Evolutionary conservation across 2,888 invertebrate genomes (phyloP).

Genomic region (Eupithecia inturbata): DNA sequence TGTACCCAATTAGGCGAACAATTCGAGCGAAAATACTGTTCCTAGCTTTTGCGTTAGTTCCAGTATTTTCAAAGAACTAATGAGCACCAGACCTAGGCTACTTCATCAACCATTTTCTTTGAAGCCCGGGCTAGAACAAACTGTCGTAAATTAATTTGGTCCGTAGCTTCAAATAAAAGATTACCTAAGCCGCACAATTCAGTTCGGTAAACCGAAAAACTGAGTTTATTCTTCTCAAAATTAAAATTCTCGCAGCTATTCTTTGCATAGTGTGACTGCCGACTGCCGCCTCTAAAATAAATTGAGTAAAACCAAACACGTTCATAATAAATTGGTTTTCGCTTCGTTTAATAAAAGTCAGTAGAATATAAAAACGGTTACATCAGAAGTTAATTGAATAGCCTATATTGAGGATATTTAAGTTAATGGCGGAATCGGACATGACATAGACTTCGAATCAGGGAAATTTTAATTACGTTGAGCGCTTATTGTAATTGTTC

Average conservation of each 20-base stretch:
- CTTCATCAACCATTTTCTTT: slow-evolving; percentile 1
- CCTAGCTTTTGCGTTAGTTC: background rate
- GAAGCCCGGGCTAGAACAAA: slow-evolving; percentile 10
- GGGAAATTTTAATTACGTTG: background rate
- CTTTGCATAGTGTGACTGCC: slow-evolving; percentile 32
- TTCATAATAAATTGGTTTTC: slow-evolving; percentile 44
- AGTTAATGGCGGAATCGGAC: slow-evolving; percentile 19
- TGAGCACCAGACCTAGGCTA: background rate
- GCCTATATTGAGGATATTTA: slow-evolving; percentile 3
- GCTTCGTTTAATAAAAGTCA: slow-evolving; percentile 40
- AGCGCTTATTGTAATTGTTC: background rate
- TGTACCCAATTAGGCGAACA: slow-evolving; percentile 15
- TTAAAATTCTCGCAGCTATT: slow-evolving; percentile 39
- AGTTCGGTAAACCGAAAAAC: slow-evolving; percentile 42
- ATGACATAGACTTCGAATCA: background rate
- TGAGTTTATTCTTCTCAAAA: slow-evolving; percentile 36
- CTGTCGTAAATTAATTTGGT: slow-evolving; percentile 19
- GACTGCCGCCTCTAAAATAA: slow-evolving; percentile 37
- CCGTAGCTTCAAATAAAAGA: slow-evolving; percentile 22
- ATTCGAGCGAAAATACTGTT: slow-evolving; percentile 13
- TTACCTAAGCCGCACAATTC: slow-evolving; percentile 23
- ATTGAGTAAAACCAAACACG: slow-evolving; percentile 37
- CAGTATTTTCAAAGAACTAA: background rate
- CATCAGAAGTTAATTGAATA: slow-evolving; percentile 35
- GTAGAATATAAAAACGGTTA: slow-evolving; percentile 34